phyloP scores from a whole-genome alignment of 2,113 vertebrate genomes.

The Rhodinocichla rosea region DNA sequence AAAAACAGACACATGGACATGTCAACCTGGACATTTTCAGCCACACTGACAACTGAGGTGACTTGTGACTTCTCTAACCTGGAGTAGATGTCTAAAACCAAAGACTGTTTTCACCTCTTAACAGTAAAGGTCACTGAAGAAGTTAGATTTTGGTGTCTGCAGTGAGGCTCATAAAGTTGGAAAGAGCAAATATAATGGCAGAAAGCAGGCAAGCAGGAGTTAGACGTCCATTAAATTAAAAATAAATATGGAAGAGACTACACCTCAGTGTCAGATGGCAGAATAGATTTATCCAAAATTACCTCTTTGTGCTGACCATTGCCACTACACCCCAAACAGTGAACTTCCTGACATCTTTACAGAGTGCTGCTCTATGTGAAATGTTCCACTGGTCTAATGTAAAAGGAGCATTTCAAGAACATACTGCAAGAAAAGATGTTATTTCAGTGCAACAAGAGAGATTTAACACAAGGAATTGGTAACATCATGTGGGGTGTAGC shows the following conservation, averaged over 20 bases:
- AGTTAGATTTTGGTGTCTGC: neutral
- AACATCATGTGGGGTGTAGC: neutral
- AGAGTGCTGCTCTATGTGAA: neutral
- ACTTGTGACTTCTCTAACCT: neutral
- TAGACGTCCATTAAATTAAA: neutral
- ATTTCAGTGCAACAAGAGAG: neutral
- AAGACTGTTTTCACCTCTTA: neutral
- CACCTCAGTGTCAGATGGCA: neutral
- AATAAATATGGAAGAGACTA: neutral
- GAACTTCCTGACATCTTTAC: neutral
- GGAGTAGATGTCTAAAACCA: neutral
- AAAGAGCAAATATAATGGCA: neutral
- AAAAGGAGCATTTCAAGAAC: neutral
- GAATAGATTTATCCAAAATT: neutral
- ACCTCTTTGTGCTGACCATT: neutral
- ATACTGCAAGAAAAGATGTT: neutral
- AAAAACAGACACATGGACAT: neutral
- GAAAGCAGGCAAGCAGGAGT: neutral
- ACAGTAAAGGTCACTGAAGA: neutral
- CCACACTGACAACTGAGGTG: neutral
- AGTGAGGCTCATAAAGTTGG: neutral
- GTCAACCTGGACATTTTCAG: neutral
- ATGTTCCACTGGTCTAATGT: neutral
- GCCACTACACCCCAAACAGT: neutral
- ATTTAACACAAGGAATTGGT: neutral